Evolutionary conservation across 2,797 vertebrate species (phyloP).

Genomic region (Pangasius mekongensis): DNA sequence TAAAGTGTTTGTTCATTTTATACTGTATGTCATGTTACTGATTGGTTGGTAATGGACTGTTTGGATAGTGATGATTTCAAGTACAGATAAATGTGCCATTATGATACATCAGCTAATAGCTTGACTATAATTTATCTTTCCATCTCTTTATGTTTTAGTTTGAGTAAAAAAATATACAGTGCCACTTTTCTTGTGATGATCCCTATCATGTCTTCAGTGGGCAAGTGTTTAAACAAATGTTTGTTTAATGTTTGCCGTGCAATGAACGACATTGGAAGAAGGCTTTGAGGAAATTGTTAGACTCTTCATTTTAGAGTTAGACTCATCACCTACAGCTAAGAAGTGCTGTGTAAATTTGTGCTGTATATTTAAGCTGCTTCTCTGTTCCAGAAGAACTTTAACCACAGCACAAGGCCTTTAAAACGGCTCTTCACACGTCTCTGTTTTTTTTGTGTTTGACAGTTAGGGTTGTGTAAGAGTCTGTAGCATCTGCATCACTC

Average conservation of each 20-base stretch:
- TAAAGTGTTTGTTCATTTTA: background rate
- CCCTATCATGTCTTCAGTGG: background rate
- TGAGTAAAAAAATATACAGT: background rate
- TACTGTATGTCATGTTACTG: background rate
- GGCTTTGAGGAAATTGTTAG: background rate
- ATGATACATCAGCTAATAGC: background rate
- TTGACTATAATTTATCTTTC: background rate
- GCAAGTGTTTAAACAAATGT: background rate
- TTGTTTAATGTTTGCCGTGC: background rate
- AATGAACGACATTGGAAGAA: background rate
- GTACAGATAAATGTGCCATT: slow-evolving; percentile 10
- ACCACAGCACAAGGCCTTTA: slow-evolving; percentile 12
- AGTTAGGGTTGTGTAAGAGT: slow-evolving; percentile 6
- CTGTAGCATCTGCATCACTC: background rate
- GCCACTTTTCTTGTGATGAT: background rate
- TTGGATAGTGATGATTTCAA: background rate
- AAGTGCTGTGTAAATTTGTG: slow-evolving; percentile 11
- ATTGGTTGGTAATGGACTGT: slow-evolving; percentile 13
- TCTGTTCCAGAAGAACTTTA: slow-evolving; percentile 10
- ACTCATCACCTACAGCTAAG: background rate
- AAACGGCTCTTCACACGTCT: slow-evolving; percentile 12
- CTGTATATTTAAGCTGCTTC: slow-evolving; percentile 25
- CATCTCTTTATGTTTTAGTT: background rate
- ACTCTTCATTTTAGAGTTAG: background rate
- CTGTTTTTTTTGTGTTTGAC: background rate